These are phyloP conservation scores for Thalassarche chlororhynchos DNA, from an alignment of 2,113 vertebrate genomes.

Conservation along the genomic window DNA sequence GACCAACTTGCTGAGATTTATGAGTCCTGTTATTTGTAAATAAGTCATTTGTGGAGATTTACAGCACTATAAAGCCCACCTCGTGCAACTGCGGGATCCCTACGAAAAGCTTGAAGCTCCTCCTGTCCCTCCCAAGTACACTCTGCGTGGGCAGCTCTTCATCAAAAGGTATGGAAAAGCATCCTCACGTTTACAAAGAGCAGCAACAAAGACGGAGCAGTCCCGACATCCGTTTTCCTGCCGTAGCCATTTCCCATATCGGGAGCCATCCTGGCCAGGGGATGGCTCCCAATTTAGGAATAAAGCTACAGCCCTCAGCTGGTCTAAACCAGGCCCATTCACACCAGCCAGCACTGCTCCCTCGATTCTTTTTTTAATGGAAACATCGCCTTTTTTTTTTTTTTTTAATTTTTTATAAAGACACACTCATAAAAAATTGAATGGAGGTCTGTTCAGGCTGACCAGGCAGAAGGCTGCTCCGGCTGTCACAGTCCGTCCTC, in stretches of 20 bases:
- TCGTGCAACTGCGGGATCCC: rapidly evolving
- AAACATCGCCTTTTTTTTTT: neutral
- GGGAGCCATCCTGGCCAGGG: neutral
- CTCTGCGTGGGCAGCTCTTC: neutral
- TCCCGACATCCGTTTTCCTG: rapidly evolving
- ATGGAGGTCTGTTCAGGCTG: neutral
- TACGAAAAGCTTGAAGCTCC: rapidly evolving
- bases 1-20: neutral
- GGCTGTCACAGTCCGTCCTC: rapidly evolving
- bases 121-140: no score
- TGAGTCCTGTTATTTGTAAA: neutral
- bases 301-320: neutral
- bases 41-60: neutral
- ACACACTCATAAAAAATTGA: neutral
- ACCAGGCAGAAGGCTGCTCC: neutral
- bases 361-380: neutral
- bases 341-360: neutral
- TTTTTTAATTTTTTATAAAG: conserved; percentile 22
- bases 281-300: neutral
- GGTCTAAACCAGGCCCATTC: neutral
- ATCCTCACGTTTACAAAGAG: neutral
- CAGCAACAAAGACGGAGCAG: neutral
- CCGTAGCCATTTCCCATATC: rapidly evolving
- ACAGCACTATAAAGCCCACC: neutral
- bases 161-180: neutral